These are phyloP conservation scores for Ametastegia equiseti DNA, from an alignment of 2,888 invertebrate genomes.

Conservation along the genomic window DNA sequence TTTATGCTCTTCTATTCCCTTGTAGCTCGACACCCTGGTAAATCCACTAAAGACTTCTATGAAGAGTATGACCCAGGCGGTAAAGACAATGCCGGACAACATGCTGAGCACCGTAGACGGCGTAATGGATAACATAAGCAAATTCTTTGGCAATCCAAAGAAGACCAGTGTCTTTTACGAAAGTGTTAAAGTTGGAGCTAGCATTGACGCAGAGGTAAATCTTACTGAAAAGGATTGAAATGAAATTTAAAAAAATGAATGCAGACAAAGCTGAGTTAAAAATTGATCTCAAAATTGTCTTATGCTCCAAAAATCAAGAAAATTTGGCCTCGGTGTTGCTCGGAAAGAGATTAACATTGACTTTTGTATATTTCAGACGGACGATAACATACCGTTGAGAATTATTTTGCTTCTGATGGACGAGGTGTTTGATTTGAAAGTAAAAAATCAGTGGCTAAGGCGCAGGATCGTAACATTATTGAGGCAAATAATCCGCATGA, in stretches of 20 bases:
- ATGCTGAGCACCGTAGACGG: constrained; percentile 91
- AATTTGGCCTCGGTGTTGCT: not conserved
- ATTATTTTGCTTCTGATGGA: constrained; percentile 89
- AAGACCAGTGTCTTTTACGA: constrained; percentile 76
- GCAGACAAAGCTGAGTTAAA: not conserved
- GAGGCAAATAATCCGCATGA: constrained; percentile 87
- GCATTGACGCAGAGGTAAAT: constrained; percentile 79
- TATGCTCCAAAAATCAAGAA: not conserved
- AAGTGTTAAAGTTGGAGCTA: constrained; percentile 77
- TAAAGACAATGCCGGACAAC: constrained; percentile 93
- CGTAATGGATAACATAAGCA: constrained; percentile 89
- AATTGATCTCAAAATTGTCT: not conserved
- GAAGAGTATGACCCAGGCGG: constrained; percentile 84
- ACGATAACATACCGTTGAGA: constrained; percentile 88
- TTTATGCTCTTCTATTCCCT: constrained; percentile 40
- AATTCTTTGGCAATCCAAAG: constrained; percentile 80
- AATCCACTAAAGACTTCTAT: constrained; percentile 91
- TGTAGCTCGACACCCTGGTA: constrained; percentile 84
- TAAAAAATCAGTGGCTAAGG: constrained; percentile 89
- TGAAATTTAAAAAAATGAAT: not conserved
- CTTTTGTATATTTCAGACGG: constrained; percentile 75
- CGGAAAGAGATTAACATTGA: not conserved
- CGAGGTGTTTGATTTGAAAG: constrained; percentile 90
- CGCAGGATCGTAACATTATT: constrained; percentile 86
- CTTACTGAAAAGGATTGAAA: not conserved